These are phyloP conservation scores for Pteria penguin DNA, from an alignment of 2,888 invertebrate species.

Conservation along the genomic window DNA sequence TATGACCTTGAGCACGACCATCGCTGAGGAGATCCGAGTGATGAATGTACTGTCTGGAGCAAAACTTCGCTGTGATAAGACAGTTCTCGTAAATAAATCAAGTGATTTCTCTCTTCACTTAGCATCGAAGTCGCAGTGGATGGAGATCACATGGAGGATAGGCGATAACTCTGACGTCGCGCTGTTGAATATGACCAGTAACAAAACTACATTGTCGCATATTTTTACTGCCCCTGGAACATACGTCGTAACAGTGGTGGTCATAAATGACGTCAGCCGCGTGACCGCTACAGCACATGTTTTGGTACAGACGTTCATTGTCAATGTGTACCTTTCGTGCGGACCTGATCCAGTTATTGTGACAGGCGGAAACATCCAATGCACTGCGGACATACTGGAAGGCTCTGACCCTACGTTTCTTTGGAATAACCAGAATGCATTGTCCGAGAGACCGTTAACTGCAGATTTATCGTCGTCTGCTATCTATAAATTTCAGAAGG, in stretches of 20 bases:
- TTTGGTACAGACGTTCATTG: conserved; percentile 57
- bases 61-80: conserved; percentile 29
- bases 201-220: conserved; percentile 38
- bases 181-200: conserved; percentile 40
- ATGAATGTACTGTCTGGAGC: conserved; percentile 47
- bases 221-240: conserved; percentile 54
- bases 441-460: conserved; percentile 1
- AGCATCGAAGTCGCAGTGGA: conserved; percentile 38
- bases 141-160: conserved; percentile 52
- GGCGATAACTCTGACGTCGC: conserved; percentile 23
- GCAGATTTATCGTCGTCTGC: conserved; percentile 38
- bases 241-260: conserved; percentile 52
- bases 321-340: conserved; percentile 52
- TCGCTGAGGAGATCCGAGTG: conserved; percentile 37
- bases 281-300: conserved; percentile 46
- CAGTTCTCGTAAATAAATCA: conserved; percentile 30
- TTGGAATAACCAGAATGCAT: conserved; percentile 57
- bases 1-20: conserved; percentile 21
- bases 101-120: conserved; percentile 41
- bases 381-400: conserved; percentile 55
- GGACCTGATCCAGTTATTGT: conserved; percentile 34
- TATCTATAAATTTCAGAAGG: conserved; percentile 43
- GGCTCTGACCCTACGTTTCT: conserved; percentile 68
- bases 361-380: conserved; percentile 51
- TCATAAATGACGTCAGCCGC: conserved; percentile 54